A percentile compares a stretch with the other conserved stretches of the same genome.
Conservation (phyloP, 2,113 vertebrate genomes). For the Seriola quinqueradiata region DNA sequence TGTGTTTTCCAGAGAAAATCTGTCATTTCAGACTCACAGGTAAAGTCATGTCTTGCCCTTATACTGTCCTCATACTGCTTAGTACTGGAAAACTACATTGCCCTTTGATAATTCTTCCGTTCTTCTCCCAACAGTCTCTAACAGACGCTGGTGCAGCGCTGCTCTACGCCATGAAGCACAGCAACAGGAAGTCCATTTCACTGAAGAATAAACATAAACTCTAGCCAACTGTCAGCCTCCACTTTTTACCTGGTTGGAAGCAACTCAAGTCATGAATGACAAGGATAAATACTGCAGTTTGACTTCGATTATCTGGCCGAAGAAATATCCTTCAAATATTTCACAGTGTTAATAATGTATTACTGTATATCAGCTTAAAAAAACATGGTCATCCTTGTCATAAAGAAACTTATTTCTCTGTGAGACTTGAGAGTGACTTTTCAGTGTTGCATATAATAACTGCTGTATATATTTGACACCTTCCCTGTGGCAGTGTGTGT, state of each 20-base stretch:
- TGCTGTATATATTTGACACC: constrained; percentile 36
- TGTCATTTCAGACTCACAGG: constrained; percentile 71
- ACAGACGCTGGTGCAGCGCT: constrained; percentile 79
- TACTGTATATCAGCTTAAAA: background rate
- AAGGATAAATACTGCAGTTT: background rate
- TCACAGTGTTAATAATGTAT: constrained; percentile 33
- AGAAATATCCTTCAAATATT: constrained; percentile 17
- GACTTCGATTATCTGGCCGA: constrained; percentile 20
- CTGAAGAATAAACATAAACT: constrained; percentile 48
- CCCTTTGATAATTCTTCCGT: background rate
- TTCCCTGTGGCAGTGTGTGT: background rate
- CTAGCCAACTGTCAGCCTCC: constrained; percentile 29
- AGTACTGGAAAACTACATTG: background rate
- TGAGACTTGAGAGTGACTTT: background rate
- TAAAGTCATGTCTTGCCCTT: constrained; percentile 46
- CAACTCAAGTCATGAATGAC: constrained; percentile 28
- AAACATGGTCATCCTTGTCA: background rate
- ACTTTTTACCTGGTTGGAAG: constrained; percentile 33
- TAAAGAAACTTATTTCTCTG: background rate
- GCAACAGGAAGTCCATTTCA: constrained; percentile 74
- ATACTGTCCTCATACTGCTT: background rate
- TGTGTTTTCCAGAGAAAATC: constrained; percentile 55
- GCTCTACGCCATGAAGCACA: constrained; percentile 80
- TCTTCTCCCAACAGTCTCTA: constrained; percentile 65
- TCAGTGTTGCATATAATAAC: background rate